Evolutionary conservation across 1,140 invertebrate species (phyloP).

Genomic region (Papilio dardanus): DNA sequence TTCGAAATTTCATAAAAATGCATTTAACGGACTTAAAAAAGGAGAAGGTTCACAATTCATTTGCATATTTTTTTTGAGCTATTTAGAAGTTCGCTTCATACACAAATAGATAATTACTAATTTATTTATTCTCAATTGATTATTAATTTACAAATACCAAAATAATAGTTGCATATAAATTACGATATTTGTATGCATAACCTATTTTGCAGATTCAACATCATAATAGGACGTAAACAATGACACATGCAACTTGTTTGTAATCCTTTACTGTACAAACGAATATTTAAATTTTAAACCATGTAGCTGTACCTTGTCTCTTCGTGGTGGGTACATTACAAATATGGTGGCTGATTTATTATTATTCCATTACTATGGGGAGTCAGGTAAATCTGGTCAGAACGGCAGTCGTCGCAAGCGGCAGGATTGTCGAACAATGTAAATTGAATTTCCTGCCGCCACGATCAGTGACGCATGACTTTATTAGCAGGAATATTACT

Average conservation of each 20-base stretch:
- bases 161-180: too few relatives aligned
- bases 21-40: too few relatives aligned
- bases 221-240: neutral
- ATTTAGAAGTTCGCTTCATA: too few relatives aligned
- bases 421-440: neutral
- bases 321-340: constrained; percentile 13
- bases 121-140: too few relatives aligned
- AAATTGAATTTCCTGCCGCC: constrained; percentile 20
- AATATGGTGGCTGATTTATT: constrained; percentile 18
- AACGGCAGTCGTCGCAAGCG: neutral
- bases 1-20: too few relatives aligned
- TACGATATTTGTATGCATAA: neutral
- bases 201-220: neutral
- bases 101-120: too few relatives aligned
- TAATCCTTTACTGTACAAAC: neutral
- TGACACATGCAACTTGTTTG: neutral
- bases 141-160: too few relatives aligned
- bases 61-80: too few relatives aligned
- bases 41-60: too few relatives aligned
- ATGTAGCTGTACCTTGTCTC: neutral
- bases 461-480: neutral
- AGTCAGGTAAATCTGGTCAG: constrained; percentile 7
- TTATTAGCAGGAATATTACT: neutral
- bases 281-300: constrained; percentile 7
- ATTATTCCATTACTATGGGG: constrained; percentile 1